phyloP scores from a whole-genome alignment of 1,140 invertebrate genomes.

The Planococcus citri region DNA sequence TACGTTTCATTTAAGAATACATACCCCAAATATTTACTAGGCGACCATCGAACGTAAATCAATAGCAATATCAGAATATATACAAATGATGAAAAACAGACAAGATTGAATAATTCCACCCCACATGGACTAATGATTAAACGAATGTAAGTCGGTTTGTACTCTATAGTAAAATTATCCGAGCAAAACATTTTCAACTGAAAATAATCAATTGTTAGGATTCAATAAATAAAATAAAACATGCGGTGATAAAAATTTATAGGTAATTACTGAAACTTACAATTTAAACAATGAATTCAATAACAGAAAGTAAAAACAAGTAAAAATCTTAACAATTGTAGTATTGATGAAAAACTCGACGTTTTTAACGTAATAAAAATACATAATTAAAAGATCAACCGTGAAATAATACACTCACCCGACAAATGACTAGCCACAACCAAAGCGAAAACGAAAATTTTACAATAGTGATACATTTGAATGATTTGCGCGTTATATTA shows the following conservation, averaged over 20 bases:
- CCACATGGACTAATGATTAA: not conserved
- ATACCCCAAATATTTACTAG: not conserved
- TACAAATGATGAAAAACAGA: not conserved
- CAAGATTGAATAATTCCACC: not conserved
- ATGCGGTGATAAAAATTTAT: not conserved
- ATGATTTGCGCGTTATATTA: not conserved
- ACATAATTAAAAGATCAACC: not conserved
- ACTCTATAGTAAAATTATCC: not conserved
- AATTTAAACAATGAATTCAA: conserved; percentile 8
- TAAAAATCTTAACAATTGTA: conserved; percentile 3
- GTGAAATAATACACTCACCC: not conserved
- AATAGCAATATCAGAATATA: not conserved
- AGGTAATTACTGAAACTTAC: not conserved
- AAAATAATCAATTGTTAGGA: too few species aligned
- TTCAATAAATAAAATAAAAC: not conserved
- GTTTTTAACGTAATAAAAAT: not conserved
- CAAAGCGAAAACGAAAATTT: not conserved
- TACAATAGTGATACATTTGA: not conserved
- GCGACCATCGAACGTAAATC: conserved; percentile 1
- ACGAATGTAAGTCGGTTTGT: not conserved
- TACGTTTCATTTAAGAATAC: not conserved
- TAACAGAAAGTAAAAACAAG: conserved; percentile 4
- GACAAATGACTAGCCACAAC: not conserved
- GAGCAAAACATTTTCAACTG: not conserved
- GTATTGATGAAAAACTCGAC: not conserved